phyloP scores from a whole-genome alignment of 2,113 vertebrate species.

The Clarias gariepinus region DNA sequence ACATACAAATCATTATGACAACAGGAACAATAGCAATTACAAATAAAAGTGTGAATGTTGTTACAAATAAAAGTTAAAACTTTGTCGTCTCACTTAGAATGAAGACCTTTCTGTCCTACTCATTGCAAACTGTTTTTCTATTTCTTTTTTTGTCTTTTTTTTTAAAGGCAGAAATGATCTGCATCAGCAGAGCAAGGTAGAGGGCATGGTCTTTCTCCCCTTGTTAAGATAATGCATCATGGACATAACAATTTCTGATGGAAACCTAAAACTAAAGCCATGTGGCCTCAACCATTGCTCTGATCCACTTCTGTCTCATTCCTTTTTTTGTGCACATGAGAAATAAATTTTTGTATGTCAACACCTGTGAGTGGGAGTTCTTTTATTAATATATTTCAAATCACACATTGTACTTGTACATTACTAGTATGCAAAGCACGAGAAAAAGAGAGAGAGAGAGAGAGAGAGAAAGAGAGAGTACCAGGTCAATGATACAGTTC shows the following conservation, averaged over 20 bases:
- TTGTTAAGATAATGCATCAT: constrained; percentile 73
- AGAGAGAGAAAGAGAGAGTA: not conserved
- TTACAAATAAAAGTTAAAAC: constrained; percentile 30
- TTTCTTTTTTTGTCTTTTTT: constrained; percentile 4
- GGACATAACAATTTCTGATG: constrained; percentile 71
- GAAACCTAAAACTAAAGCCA: constrained; percentile 76
- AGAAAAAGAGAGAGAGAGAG: no score
- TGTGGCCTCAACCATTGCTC: constrained; percentile 82
- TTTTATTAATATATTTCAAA: not conserved
- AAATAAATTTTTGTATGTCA: constrained; percentile 88
- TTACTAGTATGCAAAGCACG: not conserved
- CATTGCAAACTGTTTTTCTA: constrained; percentile 23
- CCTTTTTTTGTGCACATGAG: constrained; percentile 81
- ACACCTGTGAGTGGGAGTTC: constrained; percentile 63
- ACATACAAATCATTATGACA: constrained; percentile 5
- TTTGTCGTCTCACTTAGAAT: constrained; percentile 17
- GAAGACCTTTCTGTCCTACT: constrained; percentile 21
- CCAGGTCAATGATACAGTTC: not conserved
- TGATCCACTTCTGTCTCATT: constrained; percentile 78
- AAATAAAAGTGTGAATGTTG: constrained; percentile 5
- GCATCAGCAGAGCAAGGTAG: constrained; percentile 24
- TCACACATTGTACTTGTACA: not conserved
- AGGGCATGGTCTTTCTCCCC: constrained; percentile 47
- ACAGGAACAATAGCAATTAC: constrained; percentile 3
- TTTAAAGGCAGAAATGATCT: constrained; percentile 36